phyloP scores from a whole-genome alignment of 2,888 invertebrate species.

The Scotopteryx bipunctaria region DNA sequence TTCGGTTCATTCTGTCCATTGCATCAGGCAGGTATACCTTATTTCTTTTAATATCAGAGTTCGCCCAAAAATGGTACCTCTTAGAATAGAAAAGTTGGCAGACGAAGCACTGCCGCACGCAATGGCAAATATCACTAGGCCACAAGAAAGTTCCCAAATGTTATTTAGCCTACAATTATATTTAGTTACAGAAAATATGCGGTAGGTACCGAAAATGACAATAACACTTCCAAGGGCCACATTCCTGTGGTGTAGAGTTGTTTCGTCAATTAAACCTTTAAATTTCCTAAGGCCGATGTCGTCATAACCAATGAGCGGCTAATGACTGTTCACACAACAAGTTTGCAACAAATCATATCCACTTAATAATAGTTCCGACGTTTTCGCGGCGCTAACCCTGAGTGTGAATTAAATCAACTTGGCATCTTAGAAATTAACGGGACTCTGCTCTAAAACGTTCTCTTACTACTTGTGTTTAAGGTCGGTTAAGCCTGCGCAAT shows the following conservation, averaged over 20 bases:
- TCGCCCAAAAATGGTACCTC: slow-evolving; percentile 62
- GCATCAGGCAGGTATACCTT: slow-evolving; percentile 1
- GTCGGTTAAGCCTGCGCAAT: slow-evolving; percentile 45
- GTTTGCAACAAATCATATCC: slow-evolving; percentile 37
- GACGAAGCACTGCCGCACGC: slow-evolving; percentile 52
- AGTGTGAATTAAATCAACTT: slow-evolving; percentile 42
- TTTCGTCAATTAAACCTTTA: slow-evolving; percentile 46
- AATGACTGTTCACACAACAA: slow-evolving; percentile 36
- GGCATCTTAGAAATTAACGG: slow-evolving; percentile 41
- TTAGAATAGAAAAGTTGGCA: slow-evolving; percentile 70
- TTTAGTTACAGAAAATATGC: background rate
- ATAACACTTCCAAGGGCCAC: slow-evolving; percentile 6
- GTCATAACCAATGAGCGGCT: slow-evolving; percentile 36
- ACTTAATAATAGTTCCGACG: slow-evolving; percentile 36
- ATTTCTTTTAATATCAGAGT: slow-evolving; percentile 57
- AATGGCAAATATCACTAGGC: slow-evolving; percentile 74
- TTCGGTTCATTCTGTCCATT: background rate
- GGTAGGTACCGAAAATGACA: background rate
- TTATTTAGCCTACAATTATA: background rate
- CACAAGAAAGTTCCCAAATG: slow-evolving; percentile 60
- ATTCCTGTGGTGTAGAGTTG: slow-evolving; percentile 15
- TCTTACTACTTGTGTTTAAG: slow-evolving; percentile 46
- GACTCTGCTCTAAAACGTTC: slow-evolving; percentile 39
- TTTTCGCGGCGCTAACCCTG: slow-evolving; percentile 38
- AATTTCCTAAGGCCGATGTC: slow-evolving; percentile 43